Percentiles rank a stretch among this genome's conserved stretches.
These are phyloP conservation scores for Macrotis lagotis DNA, from an alignment of 2,113 vertebrate species.

Conservation along the genomic window DNA sequence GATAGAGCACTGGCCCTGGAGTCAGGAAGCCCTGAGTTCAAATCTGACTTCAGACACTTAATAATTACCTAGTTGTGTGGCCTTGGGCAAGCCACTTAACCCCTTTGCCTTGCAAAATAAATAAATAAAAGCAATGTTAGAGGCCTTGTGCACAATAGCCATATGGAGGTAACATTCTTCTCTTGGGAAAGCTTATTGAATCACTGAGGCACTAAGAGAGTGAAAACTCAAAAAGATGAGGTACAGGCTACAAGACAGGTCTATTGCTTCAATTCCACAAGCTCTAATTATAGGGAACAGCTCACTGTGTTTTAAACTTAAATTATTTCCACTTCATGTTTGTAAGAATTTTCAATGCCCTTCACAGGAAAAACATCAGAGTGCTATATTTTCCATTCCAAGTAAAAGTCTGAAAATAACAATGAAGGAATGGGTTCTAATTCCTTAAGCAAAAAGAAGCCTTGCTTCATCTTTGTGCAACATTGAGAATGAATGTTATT, in stretches of 20 bases:
- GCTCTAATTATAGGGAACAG: not conserved
- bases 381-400: conserved; percentile 18
- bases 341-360: conserved; percentile 37
- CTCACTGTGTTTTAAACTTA: conserved; percentile 10
- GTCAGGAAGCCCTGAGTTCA: too few species aligned
- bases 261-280: not conserved
- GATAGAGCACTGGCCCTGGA: too few species aligned
- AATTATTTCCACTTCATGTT: conserved; percentile 44
- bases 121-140: not conserved
- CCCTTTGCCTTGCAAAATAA: too few species aligned
- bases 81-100: too few species aligned
- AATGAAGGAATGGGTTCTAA: conserved; percentile 23
- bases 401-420: not conserved
- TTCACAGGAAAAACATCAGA: conserved; percentile 41
- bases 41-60: too few species aligned
- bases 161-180: conserved; percentile 32
- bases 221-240: conserved; percentile 6
- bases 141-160: not conserved
- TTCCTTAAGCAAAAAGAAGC: conserved; percentile 23
- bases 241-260: not conserved
- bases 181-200: conserved; percentile 22
- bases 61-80: too few species aligned
- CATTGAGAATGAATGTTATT: conserved; percentile 14
- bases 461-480: conserved; percentile 48
- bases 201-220: not conserved